These are phyloP conservation scores for Merops nubicus DNA, from an alignment of 2,113 vertebrate genomes.

Conservation along the genomic window DNA sequence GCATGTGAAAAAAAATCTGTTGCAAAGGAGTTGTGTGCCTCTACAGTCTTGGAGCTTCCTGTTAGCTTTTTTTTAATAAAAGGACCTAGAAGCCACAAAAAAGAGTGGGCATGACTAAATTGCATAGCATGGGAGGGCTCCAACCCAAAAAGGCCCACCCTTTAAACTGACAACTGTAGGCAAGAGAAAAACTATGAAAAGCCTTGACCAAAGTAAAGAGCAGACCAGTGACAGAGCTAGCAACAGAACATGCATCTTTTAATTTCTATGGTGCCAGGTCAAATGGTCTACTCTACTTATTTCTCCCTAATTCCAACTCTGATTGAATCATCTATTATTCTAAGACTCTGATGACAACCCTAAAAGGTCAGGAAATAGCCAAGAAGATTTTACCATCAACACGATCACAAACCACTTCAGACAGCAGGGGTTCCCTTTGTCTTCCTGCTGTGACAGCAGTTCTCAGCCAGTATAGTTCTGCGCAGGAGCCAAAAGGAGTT, in stretches of 20 bases:
- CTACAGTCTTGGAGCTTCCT: background rate
- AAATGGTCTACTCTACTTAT: background rate
- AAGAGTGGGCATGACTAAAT: background rate
- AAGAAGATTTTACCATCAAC: background rate
- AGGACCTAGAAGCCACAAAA: background rate
- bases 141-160: background rate
- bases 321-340: background rate
- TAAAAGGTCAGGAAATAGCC: background rate
- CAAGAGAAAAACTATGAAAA: background rate
- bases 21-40: background rate
- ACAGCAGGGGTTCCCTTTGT: background rate
- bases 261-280: background rate
- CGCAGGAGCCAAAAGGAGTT: background rate
- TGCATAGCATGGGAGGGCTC: background rate
- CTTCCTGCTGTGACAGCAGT: background rate
- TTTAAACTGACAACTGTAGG: background rate
- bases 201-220: background rate
- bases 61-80: background rate
- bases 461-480: background rate
- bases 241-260: background rate
- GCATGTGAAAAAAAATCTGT: background rate
- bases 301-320: background rate
- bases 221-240: background rate
- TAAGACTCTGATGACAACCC: background rate
- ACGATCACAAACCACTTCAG: background rate